A percentile compares a stretch with the other conserved stretches of the same genome.
Evolutionary conservation across 2,888 invertebrate species (phyloP).

Genomic region (Mimas tiliae): DNA sequence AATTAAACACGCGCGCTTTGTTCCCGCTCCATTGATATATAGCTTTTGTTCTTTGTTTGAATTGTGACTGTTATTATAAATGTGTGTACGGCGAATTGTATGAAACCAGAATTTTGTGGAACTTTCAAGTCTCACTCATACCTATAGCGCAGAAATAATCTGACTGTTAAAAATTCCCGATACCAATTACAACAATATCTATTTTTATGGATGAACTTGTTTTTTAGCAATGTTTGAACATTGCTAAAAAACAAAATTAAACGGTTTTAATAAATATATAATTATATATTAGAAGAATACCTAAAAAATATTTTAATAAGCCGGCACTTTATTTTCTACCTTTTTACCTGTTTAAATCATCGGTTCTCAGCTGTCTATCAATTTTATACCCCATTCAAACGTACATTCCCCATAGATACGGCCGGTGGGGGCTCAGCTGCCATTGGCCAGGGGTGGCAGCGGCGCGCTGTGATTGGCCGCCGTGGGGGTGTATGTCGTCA

Average conservation of each 20-base stretch:
- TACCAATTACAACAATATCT: too few species aligned
- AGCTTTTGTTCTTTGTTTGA: conserved; percentile 72
- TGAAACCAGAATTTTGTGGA: background rate
- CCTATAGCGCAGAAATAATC: background rate
- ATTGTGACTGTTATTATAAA: conserved; percentile 16
- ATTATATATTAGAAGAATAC: too few species aligned
- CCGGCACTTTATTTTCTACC: too few species aligned
- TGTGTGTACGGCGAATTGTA: conserved; percentile 35
- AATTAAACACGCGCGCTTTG: conserved; percentile 54
- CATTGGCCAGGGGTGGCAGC: conserved; percentile 50
- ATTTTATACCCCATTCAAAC: conserved; percentile 18
- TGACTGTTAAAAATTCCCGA: too few species aligned
- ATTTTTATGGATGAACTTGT: too few species aligned
- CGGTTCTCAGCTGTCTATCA: conserved; percentile 12
- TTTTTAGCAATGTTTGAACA: too few species aligned
- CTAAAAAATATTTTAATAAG: background rate
- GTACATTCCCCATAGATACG: conserved; percentile 42
- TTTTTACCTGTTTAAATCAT: background rate
- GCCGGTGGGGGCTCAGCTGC: conserved; percentile 11
- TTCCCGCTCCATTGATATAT: conserved; percentile 57
- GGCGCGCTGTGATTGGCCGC: conserved; percentile 57
- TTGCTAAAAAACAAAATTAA: too few species aligned
- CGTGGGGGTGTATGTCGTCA: conserved; percentile 50
- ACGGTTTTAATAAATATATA: too few species aligned
- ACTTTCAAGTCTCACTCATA: background rate